Conservation (phyloP, 2,888 invertebrate genomes). For the Catocala nupta region DNA sequence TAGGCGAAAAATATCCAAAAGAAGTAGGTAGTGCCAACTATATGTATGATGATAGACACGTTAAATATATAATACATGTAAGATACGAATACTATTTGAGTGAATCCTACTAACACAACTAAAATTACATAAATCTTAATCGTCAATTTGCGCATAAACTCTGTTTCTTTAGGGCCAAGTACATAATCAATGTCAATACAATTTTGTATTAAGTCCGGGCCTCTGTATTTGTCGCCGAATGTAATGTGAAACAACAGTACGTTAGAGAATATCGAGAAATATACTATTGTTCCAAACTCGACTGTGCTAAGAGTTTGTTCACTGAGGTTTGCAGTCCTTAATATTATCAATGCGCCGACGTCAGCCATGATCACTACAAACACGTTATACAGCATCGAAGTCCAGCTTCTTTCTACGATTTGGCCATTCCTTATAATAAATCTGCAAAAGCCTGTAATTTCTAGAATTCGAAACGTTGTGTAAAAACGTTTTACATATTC, state of each 20-base stretch:
- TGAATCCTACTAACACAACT: slow-evolving; percentile 33
- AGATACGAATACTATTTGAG: slow-evolving; percentile 46
- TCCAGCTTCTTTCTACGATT: slow-evolving; percentile 53
- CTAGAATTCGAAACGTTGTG: slow-evolving; percentile 50
- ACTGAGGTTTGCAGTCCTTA: slow-evolving; percentile 49
- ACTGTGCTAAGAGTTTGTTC: slow-evolving; percentile 55
- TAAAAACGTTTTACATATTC: slow-evolving; percentile 56
- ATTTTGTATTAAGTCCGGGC: slow-evolving; percentile 54
- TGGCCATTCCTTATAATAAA: slow-evolving; percentile 60
- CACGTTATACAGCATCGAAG: slow-evolving; percentile 52
- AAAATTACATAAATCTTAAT: slow-evolving; percentile 42
- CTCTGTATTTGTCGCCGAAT: slow-evolving; percentile 56
- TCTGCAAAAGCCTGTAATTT: slow-evolving; percentile 61
- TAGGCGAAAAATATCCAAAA: slow-evolving; percentile 59
- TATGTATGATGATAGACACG: slow-evolving; percentile 50
- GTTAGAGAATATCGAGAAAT: slow-evolving; percentile 58
- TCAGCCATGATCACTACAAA: slow-evolving; percentile 47
- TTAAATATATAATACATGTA: slow-evolving; percentile 54
- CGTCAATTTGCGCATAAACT: slow-evolving; percentile 65
- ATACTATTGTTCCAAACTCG: slow-evolving; percentile 56
- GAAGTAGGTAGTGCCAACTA: slow-evolving; percentile 56
- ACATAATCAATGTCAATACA: slow-evolving; percentile 66
- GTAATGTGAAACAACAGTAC: slow-evolving; percentile 58
- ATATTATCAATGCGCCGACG: slow-evolving; percentile 46
- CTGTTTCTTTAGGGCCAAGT: slow-evolving; percentile 67